These are phyloP conservation scores for Dicranocentrus wangi DNA, from an alignment of 2,888 invertebrate genomes.

Conservation along the genomic window DNA sequence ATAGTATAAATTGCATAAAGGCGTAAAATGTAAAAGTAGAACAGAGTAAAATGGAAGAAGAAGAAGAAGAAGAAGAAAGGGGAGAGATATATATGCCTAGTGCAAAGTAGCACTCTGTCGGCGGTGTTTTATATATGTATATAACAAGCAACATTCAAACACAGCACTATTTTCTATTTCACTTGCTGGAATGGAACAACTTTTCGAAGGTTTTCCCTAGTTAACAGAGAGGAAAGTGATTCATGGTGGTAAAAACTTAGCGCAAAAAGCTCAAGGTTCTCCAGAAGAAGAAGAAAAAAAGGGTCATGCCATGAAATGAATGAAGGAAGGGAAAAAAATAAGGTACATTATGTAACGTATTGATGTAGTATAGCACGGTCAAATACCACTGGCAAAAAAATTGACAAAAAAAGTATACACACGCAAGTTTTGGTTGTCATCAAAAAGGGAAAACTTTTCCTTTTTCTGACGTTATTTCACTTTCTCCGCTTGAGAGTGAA, in stretches of 20 bases:
- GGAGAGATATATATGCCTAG: no score
- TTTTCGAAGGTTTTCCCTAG: conserved; percentile 5
- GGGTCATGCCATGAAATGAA: not conserved
- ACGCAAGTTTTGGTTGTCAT: not conserved
- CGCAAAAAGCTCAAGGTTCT: conserved; percentile 10
- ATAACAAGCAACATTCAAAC: no score
- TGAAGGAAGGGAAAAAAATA: not conserved
- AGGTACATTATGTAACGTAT: not conserved
- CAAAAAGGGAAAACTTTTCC: no score
- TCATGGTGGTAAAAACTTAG: conserved; percentile 28
- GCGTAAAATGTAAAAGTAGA: conserved; percentile 3
- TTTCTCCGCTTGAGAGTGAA: no score
- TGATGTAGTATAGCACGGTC: conserved; percentile 3
- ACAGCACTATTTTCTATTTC: not conserved
- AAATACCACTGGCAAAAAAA: conserved; percentile 14
- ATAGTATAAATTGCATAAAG: conserved; percentile 10
- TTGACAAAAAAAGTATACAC: conserved; percentile 3
- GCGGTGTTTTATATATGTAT: no score
- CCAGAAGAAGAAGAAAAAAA: not conserved
- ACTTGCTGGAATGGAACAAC: not conserved
- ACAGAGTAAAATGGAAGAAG: not conserved
- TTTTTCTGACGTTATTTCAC: no score
- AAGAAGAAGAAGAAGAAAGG: no score
- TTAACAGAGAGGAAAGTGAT: conserved; percentile 27
- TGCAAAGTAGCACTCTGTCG: no score